These are phyloP conservation scores for Pterobdella sp. DNA, from an alignment of 2,888 invertebrate genomes.

Conservation along the genomic window DNA sequence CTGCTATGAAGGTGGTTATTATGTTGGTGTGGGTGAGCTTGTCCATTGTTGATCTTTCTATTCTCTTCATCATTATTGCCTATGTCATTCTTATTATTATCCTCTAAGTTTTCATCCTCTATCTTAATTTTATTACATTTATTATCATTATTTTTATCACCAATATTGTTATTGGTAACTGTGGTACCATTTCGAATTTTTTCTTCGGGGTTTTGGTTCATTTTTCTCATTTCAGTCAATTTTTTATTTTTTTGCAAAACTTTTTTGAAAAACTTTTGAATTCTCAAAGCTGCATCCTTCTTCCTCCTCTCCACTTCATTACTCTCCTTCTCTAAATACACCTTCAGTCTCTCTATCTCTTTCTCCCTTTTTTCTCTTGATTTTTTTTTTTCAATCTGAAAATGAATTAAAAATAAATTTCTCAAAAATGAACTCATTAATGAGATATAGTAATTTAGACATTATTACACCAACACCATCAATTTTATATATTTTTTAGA, in stretches of 20 bases:
- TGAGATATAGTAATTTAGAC: too few relatives aligned
- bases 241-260: neutral
- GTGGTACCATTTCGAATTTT: neutral
- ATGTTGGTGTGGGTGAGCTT: too few relatives aligned
- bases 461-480: too few relatives aligned
- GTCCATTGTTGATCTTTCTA: too few relatives aligned
- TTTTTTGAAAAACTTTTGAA: slow-evolving; percentile 1
- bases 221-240: neutral
- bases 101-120: neutral
- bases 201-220: neutral
- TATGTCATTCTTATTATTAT: neutral
- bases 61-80: too few relatives aligned
- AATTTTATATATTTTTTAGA: too few relatives aligned
- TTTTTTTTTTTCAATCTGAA: neutral
- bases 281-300: neutral
- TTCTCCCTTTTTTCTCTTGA: neutral
- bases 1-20: too few relatives aligned
- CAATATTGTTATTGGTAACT: neutral
- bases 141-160: neutral
- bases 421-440: too few relatives aligned
- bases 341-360: neutral
- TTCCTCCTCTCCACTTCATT: neutral
- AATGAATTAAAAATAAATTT: too few relatives aligned
- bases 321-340: neutral
- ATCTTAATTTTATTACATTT: neutral